Evolutionary conservation across 1,140 invertebrate species (phyloP), one percentile per base, ranked within the genome.

Genomic region (Drosophila littoralis): DNA sequence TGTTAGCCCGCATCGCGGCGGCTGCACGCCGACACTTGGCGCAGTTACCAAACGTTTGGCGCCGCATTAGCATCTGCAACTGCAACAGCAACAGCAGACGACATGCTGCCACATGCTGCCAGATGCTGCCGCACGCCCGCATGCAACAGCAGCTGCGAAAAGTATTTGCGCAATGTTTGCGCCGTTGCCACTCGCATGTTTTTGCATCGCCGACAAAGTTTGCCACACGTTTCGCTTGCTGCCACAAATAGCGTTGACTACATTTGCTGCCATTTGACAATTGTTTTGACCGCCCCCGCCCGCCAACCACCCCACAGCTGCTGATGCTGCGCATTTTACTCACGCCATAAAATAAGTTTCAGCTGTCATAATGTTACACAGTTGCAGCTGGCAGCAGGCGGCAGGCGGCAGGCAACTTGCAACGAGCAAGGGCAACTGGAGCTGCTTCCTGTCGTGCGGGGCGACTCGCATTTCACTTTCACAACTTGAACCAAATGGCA

Each of bases 381-480:
- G 52, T 58, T 72, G 69, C 69, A 58, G 54, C 28, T 64, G 36
- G 35, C 48, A 64, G 28, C 28, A 33, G 51, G 35, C 10, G 10
- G 35, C 1, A 7, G 12, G 28, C 43, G 22, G 22, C 22, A 28
- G 4, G 22, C 22, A 28, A 5, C 22, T 28, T 4, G 4, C 22
- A 28, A 28, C 22, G 22, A 28, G 22, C 22, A 28, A 22, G 42
- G 8, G 6, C 10, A 55, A 40, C 36, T 55, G 52, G 35, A 55
- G 54, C 55, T 58, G 36, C n/a, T 8, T 38, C 15, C 33, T 35
- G 55, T 42, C 38, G 17, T 43, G 38, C 17, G 36, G 38, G 22
- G 35, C 52, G 52, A 40, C 15, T 82, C 57, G 63, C 80, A 84
- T 83, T 83, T 83, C 81, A 84, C 81, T 83, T 79, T 83, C 81